phyloP scores from a whole-genome alignment of 1,140 invertebrate genomes.

The Penaeus chinensis region DNA sequence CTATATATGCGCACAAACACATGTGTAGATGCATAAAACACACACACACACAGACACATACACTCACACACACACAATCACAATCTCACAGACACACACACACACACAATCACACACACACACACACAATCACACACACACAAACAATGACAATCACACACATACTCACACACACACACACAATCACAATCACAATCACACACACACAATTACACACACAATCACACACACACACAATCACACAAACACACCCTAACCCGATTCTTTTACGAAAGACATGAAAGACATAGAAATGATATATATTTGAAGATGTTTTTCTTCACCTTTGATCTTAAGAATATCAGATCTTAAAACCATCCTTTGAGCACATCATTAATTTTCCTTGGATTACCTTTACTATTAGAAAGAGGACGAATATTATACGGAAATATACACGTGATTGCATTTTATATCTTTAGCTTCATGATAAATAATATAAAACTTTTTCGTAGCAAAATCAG shows the following conservation, averaged over 20 bases:
- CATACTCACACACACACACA: neutral
- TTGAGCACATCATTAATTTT: too few relatives aligned
- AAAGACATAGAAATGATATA: too few relatives aligned
- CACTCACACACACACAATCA: neutral
- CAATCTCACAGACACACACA: neutral
- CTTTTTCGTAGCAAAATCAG: too few relatives aligned
- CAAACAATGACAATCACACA: neutral
- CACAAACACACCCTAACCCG: neutral
- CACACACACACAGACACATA: neutral
- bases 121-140: neutral
- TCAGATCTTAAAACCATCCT: too few relatives aligned
- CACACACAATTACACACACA: constrained; percentile 2
- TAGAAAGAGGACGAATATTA: too few relatives aligned
- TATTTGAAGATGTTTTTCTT: too few relatives aligned
- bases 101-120: neutral
- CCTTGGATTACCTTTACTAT: too few relatives aligned
- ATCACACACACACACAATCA: constrained; percentile 11
- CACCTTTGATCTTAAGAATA: too few relatives aligned
- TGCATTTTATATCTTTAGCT: too few relatives aligned
- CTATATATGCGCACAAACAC: neutral
- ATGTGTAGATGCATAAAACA: constrained; percentile 1
- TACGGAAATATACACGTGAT: too few relatives aligned
- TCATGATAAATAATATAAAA: too few relatives aligned
- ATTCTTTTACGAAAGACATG: too few relatives aligned
- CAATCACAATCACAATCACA: neutral